Base-by-base conservation (phyloP, 2,113 vertebrate genomes). In the Phoxinus phoxinus region DNA sequence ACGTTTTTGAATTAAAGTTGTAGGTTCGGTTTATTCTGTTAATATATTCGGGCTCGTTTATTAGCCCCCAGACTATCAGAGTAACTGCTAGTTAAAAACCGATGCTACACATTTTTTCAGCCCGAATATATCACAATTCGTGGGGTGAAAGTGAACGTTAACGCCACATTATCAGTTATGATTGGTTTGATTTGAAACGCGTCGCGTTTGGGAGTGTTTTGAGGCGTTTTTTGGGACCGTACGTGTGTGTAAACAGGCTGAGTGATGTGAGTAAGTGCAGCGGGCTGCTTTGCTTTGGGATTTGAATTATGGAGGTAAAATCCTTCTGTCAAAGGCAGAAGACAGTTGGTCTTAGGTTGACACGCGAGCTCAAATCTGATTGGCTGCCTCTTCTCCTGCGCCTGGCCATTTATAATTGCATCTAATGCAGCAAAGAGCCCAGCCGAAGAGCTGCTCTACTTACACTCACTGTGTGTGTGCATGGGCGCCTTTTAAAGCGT, bases 221-320 rank as follows among this genome's bases (percentile, higher is more conserved):
- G 32, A 56, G 17, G 44, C 4, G 78, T 48, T 17, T 37, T 15
- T 25, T 23, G 32, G 2, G 67, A 2, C 9, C 88, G 84, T 92
- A 93, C 91, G 86, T 15, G 63, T 56, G 48, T 72, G 94, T 95
- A 94, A 95, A 95, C 94, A 95, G 85, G 93, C 94, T 94, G 90
- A 93, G 95, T 92, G 94, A 94, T 93, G 92, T 93, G 94, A 96
- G 96, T 92, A 92, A 96, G 95, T 95, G 96, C 96, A 94, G 65
- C 81, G 65, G 96, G 96, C 97, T 94, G 95, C 96, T 96, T 96
- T 95, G 97, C 96, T 97, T 96, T 96, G 97, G 97, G 96, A 98
- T 99, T 99, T 99, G 97, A 99, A 99, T 99, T 98, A 97, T 98
- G 97, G 97, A 98, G 97, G 97, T 99, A 99, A 98, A 98, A 98